A percentile compares a stretch with the other conserved stretches of the same genome.
These are phyloP conservation scores for Parazoanthus atlanticus DNA, from an alignment of 92 coral and sea anemone genomes.

Conservation along the genomic window DNA sequence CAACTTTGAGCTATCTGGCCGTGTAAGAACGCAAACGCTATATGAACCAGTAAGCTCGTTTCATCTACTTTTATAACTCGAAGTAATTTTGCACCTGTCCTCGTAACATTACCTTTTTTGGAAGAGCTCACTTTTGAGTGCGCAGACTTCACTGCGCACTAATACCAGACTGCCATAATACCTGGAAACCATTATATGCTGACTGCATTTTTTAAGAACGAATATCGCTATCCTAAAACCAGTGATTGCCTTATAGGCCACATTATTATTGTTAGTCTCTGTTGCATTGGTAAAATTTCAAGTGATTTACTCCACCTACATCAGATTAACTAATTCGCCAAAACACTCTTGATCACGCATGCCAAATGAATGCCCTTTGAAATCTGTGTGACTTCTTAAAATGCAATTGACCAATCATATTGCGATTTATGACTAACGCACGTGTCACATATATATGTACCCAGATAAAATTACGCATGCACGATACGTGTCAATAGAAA, in stretches of 20 bases:
- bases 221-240: too few species aligned
- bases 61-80: not conserved
- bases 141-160: not conserved
- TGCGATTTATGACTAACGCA: too few species aligned
- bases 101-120: not conserved
- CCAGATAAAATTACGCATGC: too few species aligned
- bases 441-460: too few species aligned
- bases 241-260: not conserved
- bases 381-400: too few species aligned
- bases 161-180: too few species aligned
- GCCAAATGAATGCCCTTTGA: too few species aligned
- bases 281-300: not conserved
- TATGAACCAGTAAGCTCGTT: not conserved
- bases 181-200: not conserved
- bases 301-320: not conserved
- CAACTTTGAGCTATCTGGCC: not conserved
- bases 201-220: too few species aligned
- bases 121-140: not conserved
- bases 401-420: too few species aligned
- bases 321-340: not conserved
- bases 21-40: constrained; percentile 2
- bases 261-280: not conserved
- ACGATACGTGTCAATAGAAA: too few species aligned
- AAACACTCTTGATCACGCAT: too few species aligned
- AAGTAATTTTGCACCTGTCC: constrained; percentile 1